Evolutionary conservation across 35 echinoderm and acorn worm species (phyloP).

Genomic region (Stichopus chloronotus): DNA sequence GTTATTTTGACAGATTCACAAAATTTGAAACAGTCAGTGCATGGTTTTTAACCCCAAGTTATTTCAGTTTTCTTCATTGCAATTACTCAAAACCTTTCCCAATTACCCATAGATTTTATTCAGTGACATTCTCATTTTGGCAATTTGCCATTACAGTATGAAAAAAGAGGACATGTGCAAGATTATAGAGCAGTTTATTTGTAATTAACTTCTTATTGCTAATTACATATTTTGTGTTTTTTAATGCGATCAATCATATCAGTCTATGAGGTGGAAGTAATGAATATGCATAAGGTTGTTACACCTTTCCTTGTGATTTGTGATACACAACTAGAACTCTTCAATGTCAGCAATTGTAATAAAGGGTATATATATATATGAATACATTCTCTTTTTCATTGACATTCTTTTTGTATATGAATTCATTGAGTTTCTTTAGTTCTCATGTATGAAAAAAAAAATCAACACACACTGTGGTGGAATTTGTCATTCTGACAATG

Average conservation of each 20-base stretch:
- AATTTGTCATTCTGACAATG: too few relatives aligned
- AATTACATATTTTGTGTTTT: background rate
- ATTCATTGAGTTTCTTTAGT: too few relatives aligned
- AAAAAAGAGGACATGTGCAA: background rate
- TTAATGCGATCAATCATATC: background rate
- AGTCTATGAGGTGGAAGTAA: background rate
- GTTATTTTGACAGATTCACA: too few relatives aligned
- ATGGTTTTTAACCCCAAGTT: too few relatives aligned
- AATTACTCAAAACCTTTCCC: too few relatives aligned
- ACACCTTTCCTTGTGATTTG: background rate
- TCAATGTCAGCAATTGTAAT: background rate
- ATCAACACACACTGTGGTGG: too few relatives aligned
- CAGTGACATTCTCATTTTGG: too few relatives aligned
- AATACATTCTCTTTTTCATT: background rate
- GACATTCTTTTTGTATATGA: background rate
- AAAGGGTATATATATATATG: background rate
- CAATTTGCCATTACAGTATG: background rate
- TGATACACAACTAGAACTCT: background rate
- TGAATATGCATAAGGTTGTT: background rate
- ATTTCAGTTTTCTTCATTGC: too few relatives aligned
- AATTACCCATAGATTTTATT: too few relatives aligned
- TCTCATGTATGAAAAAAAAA: too few relatives aligned
- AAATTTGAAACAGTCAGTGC: too few relatives aligned
- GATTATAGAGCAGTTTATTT: background rate
- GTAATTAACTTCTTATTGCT: background rate